These are phyloP conservation scores for Hyperopisus bebe DNA, from an alignment of 2,113 vertebrate genomes.

Conservation along the genomic window DNA sequence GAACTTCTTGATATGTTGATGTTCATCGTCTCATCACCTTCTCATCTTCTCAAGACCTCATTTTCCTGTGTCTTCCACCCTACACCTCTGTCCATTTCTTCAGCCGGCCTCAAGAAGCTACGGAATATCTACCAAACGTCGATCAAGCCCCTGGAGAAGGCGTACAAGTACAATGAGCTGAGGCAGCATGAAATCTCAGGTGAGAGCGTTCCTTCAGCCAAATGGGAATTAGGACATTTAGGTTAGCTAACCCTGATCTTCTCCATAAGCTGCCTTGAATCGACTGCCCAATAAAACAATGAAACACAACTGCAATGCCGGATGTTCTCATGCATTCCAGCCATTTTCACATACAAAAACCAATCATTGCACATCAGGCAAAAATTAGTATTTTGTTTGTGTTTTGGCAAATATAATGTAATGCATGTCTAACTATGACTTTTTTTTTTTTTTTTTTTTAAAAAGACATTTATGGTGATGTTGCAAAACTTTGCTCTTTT, in stretches of 20 bases:
- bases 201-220: slow-evolving; percentile 41
- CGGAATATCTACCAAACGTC: slow-evolving; percentile 89
- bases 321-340: background rate
- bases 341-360: background rate
- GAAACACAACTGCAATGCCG: background rate
- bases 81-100: background rate
- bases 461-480: background rate
- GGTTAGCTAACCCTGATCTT: background rate
- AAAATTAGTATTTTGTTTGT: background rate
- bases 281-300: background rate
- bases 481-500: background rate
- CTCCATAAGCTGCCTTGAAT: background rate
- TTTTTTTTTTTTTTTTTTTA: no score
- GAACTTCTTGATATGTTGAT: slow-evolving; percentile 16
- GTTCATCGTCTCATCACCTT: background rate
- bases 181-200: slow-evolving; percentile 96
- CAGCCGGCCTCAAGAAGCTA: slow-evolving; percentile 78
- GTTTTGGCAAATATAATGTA: background rate
- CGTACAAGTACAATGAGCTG: slow-evolving; percentile 94
- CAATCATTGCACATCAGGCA: background rate
- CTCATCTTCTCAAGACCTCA: slow-evolving; percentile 25
- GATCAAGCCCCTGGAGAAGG: slow-evolving; percentile 94
- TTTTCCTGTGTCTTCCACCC: background rate
- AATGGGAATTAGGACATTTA: background rate
- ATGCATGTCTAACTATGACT: background rate